Conservation (phyloP, 2,113 vertebrate genomes). For the Tenebrosternarchus preto region DNA sequence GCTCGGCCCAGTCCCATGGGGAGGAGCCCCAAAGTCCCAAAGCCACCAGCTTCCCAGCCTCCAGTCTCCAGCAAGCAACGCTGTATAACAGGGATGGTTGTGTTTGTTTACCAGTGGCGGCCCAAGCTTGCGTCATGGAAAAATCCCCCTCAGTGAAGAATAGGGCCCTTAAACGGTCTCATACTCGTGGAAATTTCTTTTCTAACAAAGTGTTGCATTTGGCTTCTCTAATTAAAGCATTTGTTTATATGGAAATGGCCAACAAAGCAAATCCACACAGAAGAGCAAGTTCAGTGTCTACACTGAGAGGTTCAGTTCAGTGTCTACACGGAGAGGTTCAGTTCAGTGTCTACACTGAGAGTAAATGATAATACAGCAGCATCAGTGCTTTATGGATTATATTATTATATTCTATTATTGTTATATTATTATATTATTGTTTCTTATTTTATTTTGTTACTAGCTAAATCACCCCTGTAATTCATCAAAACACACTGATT, state of each 20-base stretch:
- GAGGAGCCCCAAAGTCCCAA: conserved; percentile 37
- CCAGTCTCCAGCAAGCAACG: conserved; percentile 32
- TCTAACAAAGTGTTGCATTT: background rate
- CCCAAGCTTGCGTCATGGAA: conserved; percentile 32
- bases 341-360: background rate
- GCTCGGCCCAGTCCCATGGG: conserved; percentile 49
- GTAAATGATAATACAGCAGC: background rate
- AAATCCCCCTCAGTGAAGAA: background rate
- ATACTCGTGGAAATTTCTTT: background rate
- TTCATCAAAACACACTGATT: background rate
- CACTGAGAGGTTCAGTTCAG: background rate
- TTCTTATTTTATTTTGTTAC: background rate
- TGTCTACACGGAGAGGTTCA: background rate
- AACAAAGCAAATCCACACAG: background rate
- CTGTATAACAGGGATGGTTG: conserved; percentile 19
- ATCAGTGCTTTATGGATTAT: background rate
- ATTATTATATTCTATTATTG: background rate
- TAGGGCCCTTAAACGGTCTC: no score
- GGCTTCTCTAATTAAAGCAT: background rate
- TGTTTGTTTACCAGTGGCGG: background rate
- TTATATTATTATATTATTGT: background rate
- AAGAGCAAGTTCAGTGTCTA: background rate
- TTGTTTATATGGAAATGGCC: background rate
- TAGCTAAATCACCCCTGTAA: background rate
- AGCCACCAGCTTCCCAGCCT: conserved; percentile 33